Conservation (phyloP, 2,113 vertebrate species). For the Ptyas mucosa region DNA sequence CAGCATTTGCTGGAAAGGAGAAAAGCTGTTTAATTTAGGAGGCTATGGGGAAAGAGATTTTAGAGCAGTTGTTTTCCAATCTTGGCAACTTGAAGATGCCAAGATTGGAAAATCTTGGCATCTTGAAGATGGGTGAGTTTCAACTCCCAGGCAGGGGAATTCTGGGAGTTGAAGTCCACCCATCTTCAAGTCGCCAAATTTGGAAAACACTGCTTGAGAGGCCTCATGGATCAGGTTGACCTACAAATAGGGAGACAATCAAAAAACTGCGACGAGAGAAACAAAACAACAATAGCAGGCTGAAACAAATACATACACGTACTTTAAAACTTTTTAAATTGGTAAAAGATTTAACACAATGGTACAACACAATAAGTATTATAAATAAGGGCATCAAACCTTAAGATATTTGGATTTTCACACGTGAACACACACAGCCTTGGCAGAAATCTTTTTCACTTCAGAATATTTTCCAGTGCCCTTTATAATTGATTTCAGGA, state of each 20-base stretch:
- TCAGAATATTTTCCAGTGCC: too few relatives aligned
- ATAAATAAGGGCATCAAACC: neutral
- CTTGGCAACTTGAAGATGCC: neutral
- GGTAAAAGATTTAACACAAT: neutral
- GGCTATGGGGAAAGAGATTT: neutral
- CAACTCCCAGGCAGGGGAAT: neutral
- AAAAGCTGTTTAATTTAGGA: neutral
- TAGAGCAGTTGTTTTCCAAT: neutral
- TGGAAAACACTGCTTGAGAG: neutral
- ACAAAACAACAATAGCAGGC: neutral
- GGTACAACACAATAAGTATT: neutral
- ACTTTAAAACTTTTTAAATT: neutral
- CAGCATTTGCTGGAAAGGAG: neutral
- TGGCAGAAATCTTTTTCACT: neutral
- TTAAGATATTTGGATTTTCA: neutral
- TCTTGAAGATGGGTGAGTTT: neutral
- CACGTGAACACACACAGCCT: neutral
- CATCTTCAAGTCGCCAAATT: neutral
- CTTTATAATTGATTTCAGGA: too few relatives aligned
- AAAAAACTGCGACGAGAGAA: neutral
- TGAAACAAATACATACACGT: neutral
- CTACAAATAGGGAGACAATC: neutral
- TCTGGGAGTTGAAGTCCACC: neutral
- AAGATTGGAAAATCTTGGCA: too few relatives aligned
- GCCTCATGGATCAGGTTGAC: neutral